Conservation (phyloP, 1,140 invertebrate species). For the Nephila pilipes region DNA sequence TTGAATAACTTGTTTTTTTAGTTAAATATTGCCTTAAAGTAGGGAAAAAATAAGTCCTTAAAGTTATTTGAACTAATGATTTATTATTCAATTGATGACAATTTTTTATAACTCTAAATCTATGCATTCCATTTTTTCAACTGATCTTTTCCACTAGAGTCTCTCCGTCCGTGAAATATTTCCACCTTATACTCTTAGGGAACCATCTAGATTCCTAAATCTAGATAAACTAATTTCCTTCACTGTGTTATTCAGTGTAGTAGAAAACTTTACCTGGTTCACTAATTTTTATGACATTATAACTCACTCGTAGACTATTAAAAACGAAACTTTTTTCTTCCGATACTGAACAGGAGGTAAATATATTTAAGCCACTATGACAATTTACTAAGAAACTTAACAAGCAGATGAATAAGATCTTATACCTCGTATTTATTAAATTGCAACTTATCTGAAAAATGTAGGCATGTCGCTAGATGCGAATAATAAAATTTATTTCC, state of each 20-base stretch:
- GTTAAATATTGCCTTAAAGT: neutral
- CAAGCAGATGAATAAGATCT: neutral
- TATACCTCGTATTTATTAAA: neutral
- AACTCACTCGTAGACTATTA: slow-evolving; percentile 1
- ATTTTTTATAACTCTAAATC: neutral
- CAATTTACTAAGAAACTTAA: neutral
- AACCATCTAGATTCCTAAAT: neutral
- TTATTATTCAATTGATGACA: neutral
- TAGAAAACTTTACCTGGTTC: neutral
- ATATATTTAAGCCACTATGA: neutral
- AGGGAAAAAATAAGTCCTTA: neutral
- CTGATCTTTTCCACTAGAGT: slow-evolving; percentile 48
- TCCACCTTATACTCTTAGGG: slow-evolving; percentile 26
- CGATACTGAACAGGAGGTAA: neutral
- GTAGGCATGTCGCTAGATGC: no score
- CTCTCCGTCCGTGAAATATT: slow-evolving; percentile 59
- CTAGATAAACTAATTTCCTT: neutral
- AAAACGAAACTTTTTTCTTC: neutral
- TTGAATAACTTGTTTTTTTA: neutral
- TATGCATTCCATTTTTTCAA: neutral
- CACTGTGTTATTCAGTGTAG: neutral
- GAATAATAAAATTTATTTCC: no score
- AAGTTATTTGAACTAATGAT: neutral
- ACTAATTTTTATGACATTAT: neutral
- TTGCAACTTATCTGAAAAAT: neutral